Conservation (phyloP, 2,888 invertebrate species). For the Pammene aurita region DNA sequence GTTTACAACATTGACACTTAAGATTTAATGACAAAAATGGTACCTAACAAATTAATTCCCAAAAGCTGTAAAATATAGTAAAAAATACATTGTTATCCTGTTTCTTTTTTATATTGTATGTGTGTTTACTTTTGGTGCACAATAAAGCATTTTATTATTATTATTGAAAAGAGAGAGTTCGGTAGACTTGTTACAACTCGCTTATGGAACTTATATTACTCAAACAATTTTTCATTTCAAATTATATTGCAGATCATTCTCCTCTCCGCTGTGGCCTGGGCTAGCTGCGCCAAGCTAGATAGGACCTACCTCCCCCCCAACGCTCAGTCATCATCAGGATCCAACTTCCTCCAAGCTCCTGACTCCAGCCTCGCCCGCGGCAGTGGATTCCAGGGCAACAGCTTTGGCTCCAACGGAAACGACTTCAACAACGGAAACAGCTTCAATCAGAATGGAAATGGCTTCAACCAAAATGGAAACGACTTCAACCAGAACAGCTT, state of each 20-base stretch:
- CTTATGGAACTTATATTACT: background rate
- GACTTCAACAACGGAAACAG: conserved; percentile 44
- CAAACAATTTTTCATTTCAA: background rate
- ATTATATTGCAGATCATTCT: conserved; percentile 63
- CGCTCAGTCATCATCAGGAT: conserved; percentile 62
- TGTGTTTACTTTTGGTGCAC: too few relatives aligned
- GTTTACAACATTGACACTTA: too few relatives aligned
- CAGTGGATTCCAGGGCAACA: conserved; percentile 42
- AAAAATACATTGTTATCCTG: too few relatives aligned
- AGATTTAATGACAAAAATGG: too few relatives aligned
- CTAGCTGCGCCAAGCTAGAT: conserved; percentile 70
- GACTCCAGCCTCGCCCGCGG: conserved; percentile 21
- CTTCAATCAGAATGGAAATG: conserved; percentile 47
- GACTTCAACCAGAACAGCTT: conserved; percentile 47
- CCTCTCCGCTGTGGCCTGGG: conserved; percentile 59
- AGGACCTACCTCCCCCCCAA: conserved; percentile 71
- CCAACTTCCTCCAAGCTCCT: conserved; percentile 45
- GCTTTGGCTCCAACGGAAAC: conserved; percentile 34
- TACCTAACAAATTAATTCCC: too few relatives aligned
- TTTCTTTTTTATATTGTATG: too few relatives aligned
- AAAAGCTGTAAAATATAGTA: too few relatives aligned
- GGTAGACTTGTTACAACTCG: background rate
- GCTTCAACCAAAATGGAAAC: conserved; percentile 47
- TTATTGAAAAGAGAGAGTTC: too few relatives aligned
- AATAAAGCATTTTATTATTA: too few relatives aligned